Conservation (phyloP, 2,113 vertebrate genomes). For the Ibidorhyncha struthersii region DNA sequence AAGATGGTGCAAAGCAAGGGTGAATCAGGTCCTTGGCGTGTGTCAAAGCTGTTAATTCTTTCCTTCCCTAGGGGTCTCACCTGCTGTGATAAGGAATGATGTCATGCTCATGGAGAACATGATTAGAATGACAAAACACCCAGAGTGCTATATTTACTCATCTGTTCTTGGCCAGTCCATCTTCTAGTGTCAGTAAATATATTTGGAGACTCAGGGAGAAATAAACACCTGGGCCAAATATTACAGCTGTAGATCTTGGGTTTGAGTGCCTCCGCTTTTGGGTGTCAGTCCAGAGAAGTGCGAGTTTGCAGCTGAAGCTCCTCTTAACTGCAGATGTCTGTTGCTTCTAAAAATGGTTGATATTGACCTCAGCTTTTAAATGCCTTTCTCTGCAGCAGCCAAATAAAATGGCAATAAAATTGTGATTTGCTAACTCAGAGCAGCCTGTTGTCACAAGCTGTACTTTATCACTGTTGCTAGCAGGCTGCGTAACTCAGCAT, state of each 20-base stretch:
- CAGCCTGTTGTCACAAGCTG: not conserved
- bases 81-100: not conserved
- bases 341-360: not conserved
- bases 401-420: not conserved
- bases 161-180: not conserved
- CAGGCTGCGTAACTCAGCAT: not conserved
- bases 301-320: conserved; percentile 15
- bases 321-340: not conserved
- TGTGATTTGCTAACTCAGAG: not conserved
- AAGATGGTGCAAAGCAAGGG: not conserved
- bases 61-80: not conserved
- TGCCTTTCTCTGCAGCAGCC: not conserved
- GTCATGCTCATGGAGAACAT: not conserved
- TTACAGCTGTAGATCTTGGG: not conserved
- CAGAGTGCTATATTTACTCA: not conserved
- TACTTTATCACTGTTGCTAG: not conserved
- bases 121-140: not conserved
- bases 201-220: not conserved
- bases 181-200: not conserved
- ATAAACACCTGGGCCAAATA: not conserved
- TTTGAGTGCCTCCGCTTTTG: not conserved
- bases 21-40: not conserved
- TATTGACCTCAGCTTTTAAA: conserved; percentile 19
- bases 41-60: not conserved
- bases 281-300: not conserved